Evolutionary conservation across 2,113 vertebrate species (phyloP), one percentile per base, ranked within the genome.

Genomic region (Sakesphorus luctuosus): DNA sequence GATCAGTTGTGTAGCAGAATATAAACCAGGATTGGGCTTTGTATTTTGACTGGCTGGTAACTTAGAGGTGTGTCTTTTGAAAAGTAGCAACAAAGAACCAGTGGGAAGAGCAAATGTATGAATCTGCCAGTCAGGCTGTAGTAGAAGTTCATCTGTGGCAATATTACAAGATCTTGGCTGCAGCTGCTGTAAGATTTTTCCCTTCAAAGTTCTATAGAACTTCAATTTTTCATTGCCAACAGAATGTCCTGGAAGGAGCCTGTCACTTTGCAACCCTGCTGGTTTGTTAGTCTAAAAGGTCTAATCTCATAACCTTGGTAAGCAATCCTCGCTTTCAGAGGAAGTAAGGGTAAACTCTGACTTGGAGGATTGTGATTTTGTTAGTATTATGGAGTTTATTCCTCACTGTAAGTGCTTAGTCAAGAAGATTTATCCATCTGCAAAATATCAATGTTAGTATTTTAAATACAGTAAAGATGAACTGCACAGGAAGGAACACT

Each of bases 21-120:
- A 28, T 50, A 77, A 94, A 67, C 87, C 80, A 92, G 86, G 90
- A 67, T 55, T 96, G 90, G 97, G 89, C 95, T 96, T 94, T 97
- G 96, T 89, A 68, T 97, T 97, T 97, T 97, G 83, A 87, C 59
- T 96, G 96, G 83, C 93, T 84, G 96, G 92, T 84, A 89, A 68
- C 46, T 94, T 80, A 29, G 40, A 85, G 69, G 56, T 87, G 16
- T 73, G 84, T 94, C 55, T 59, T 92, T 63, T 79, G 56, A 72
- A 92, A 97, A 95, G 86, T 55, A 87, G 31, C 38, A 9, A 20
- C 82, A 56, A 68, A 91, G 69, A 80, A 28, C 8, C n/a, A 58
- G 14, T 78, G 46, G 35, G 55, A 91, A 80, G 31, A 20, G 16
- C 29, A 53, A 66, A 18, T 12, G 5, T 40, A 13, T 72, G 81